Evolutionary conservation across 53 echinoderm and acorn worm species (phyloP), one percentile per base, ranked within the genome.

Genomic region (Luidia sarsii): DNA sequence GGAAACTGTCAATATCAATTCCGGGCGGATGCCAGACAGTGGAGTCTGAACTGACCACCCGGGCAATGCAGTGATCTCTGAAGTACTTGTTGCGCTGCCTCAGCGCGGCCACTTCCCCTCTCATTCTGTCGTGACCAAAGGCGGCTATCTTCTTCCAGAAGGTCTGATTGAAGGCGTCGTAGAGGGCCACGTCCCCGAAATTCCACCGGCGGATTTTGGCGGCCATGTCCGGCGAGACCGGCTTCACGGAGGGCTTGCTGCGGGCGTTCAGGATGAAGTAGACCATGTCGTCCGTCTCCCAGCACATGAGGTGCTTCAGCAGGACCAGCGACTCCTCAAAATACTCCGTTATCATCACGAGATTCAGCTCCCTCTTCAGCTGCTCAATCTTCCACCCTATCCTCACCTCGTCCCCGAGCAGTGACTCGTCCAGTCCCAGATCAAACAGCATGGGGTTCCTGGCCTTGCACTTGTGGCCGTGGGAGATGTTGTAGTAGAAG

Each of bases 401-500:
- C 19, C 30, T 41, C 3, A 23, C 7, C 39, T 9, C 3, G 56
- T 82, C 71, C 1, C 64, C 82, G 0, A 36, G 39, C 0, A 25
- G 0, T 13, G 64, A 24, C n/a, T 79, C 59, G 9, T 64, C 30
- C 3, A 96, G 50, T 3, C 96, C 96, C 0, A 96, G 79, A 22
- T 96, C 93, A n/a, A 29, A 96, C 25, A 96, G 73, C 93, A 96
- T 96, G 38, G 96, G 93, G 57, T 91, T 83, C 23, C 82, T 88
- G 45, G 75, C 90, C 13, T 77, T 72, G 2, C 60, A 55, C 1
- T 38, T 69, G 11, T 63, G 52, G 20, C 81, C 80, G 39, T 88
- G 37, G 33, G 32, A 16, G 15, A 75, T 39, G 13, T 29, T 13
- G 15, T 85, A 85, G 33, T 86, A 80, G 1, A 29, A 1, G 4